phyloP scores from a whole-genome alignment of 2,113 vertebrate species.

The Excalfactoria chinensis region DNA sequence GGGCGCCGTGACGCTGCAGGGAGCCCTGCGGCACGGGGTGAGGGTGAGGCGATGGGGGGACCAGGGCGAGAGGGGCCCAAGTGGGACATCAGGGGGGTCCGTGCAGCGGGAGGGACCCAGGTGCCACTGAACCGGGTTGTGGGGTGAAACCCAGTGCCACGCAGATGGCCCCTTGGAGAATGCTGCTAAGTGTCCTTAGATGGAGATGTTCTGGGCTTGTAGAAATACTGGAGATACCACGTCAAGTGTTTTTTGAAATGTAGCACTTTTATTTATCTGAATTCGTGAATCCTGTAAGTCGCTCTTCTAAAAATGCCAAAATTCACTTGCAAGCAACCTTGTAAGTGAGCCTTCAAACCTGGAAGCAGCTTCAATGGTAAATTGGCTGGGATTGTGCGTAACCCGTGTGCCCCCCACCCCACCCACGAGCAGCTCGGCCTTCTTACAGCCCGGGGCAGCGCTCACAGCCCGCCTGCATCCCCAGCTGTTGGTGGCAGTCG shows the following conservation, averaged over 20 bases:
- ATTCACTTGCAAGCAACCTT: not conserved
- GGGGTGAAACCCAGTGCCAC: not conserved
- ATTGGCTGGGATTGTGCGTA: not conserved
- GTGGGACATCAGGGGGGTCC: not conserved
- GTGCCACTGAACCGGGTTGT: not conserved
- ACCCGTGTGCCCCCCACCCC: not conserved
- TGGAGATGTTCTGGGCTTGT: not conserved
- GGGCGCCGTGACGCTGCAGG: too few species aligned
- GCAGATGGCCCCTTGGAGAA: rapidly evolving
- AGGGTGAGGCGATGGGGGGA: too few species aligned
- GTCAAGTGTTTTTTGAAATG: rapidly evolving
- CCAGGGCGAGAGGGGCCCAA: too few species aligned
- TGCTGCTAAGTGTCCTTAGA: not conserved
- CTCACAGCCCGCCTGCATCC: not conserved
- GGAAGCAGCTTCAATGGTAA: not conserved
- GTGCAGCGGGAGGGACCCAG: too few species aligned
- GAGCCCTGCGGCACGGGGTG: too few species aligned
- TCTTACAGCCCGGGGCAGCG: not conserved
- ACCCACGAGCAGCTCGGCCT: not conserved
- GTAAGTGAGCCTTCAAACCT: not conserved
- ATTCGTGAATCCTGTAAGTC: not conserved
- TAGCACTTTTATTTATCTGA: not conserved
- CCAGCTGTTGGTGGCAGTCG: not conserved
- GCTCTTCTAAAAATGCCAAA: not conserved
- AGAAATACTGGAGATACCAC: not conserved